These are phyloP conservation scores for Tokudaia muenninki DNA, from an alignment of 2,797 vertebrate genomes.

Conservation along the genomic window DNA sequence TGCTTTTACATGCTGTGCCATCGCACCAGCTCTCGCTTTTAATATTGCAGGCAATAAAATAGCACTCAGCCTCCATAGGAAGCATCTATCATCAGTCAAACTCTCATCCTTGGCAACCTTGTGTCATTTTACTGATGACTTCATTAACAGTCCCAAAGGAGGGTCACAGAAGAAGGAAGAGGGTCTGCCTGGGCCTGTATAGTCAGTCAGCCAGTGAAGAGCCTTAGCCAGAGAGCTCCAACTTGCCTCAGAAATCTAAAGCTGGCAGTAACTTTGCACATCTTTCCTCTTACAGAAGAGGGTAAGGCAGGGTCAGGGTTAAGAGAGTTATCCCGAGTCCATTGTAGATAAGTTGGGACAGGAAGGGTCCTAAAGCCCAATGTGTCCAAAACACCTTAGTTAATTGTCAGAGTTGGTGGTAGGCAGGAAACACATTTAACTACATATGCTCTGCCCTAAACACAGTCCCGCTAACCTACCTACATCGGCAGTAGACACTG, in stretches of 20 bases:
- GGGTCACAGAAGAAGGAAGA: not conserved
- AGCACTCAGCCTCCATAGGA: not conserved
- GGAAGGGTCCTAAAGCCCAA: not conserved
- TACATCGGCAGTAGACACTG: not conserved
- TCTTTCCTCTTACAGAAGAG: not conserved
- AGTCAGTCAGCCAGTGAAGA: not conserved
- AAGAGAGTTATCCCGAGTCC: not conserved
- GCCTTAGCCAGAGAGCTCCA: not conserved
- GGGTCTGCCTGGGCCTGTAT: not conserved
- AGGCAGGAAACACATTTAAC: not conserved
- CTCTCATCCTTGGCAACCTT: not conserved
- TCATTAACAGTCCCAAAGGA: not conserved
- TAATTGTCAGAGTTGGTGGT: conserved; percentile 10
- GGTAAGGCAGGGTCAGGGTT: not conserved
- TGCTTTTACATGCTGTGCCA: not conserved
- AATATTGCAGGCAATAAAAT: not conserved
- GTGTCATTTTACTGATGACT: not conserved
- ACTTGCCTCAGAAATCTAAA: conserved; percentile 3
- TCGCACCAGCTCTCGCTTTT: not conserved
- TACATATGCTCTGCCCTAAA: not conserved
- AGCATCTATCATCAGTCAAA: not conserved
- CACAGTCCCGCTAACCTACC: not conserved
- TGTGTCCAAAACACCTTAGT: not conserved
- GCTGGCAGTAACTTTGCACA: not conserved
- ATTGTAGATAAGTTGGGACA: not conserved